Percentiles rank a stretch among this genome's conserved stretches.
These are phyloP conservation scores for Azorinus chamasolen DNA, from an alignment of 2,888 invertebrate genomes.

Conservation along the genomic window DNA sequence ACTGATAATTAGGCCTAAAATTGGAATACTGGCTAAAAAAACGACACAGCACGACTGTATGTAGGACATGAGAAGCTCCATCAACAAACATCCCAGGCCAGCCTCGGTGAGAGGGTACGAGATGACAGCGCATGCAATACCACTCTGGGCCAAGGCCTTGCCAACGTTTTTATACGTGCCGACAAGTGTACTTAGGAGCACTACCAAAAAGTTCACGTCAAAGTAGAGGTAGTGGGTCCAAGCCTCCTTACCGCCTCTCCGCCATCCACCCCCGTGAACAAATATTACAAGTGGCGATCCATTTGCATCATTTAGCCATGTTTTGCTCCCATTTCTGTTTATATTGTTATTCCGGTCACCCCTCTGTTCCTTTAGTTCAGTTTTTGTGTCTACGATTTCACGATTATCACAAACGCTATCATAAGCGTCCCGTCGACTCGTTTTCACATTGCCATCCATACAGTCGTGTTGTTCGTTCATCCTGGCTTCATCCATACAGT, in stretches of 20 bases:
- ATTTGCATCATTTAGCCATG: not conserved
- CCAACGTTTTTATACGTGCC: constrained; percentile 72
- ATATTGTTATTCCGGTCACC: not conserved
- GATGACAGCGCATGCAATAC: constrained; percentile 72
- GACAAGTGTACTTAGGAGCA: constrained; percentile 52
- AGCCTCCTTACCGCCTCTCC: constrained; percentile 69
- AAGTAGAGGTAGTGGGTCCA: constrained; percentile 72
- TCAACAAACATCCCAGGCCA: constrained; percentile 43
- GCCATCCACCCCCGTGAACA: constrained; percentile 78
- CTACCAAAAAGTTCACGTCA: constrained; percentile 73
- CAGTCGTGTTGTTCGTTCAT: not conserved
- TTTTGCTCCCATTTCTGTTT: not conserved
- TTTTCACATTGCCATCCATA: not conserved
- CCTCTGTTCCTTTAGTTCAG: no score
- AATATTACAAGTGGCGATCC: constrained; percentile 70
- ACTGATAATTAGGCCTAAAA: not conserved
- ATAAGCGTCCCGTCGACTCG: not conserved
- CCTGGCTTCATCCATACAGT: not conserved
- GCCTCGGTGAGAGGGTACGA: constrained; percentile 72
- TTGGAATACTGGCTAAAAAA: not conserved
- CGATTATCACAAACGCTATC: not conserved
- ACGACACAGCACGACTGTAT: constrained; percentile 46
- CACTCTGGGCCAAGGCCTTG: constrained; percentile 60
- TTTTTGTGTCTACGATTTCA: not conserved
- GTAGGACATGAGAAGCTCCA: constrained; percentile 70